Evolutionary conservation across 2,113 vertebrate species (phyloP).

Genomic region (Alouatta palliata): DNA sequence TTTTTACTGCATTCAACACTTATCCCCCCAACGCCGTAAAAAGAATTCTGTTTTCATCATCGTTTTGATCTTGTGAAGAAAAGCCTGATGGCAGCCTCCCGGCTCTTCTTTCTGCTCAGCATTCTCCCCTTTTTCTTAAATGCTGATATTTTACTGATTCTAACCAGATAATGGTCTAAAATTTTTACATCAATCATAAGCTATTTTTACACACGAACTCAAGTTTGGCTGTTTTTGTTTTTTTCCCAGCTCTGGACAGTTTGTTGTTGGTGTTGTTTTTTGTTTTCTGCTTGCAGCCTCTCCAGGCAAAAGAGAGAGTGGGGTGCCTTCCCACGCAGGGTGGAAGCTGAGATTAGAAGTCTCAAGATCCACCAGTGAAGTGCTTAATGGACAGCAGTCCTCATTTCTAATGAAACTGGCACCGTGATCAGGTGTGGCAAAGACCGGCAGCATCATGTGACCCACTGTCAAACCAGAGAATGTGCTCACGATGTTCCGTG

Average conservation of each 20-base stretch:
- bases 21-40: not conserved
- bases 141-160: not conserved
- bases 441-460: not conserved
- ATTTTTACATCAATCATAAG: not conserved
- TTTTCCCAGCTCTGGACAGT: not conserved
- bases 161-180: not conserved
- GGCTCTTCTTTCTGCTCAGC: not conserved
- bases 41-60: not conserved
- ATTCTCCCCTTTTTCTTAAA: not conserved
- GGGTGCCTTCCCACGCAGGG: not conserved
- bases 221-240: not conserved
- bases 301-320: not conserved
- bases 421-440: not conserved
- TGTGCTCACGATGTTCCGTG: not conserved
- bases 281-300: not conserved
- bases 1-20: not conserved
- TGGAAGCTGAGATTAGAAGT: not conserved
- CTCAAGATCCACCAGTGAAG: not conserved
- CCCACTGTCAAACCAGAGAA: not conserved
- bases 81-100: not conserved
- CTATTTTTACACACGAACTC: not conserved
- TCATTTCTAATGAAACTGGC: not conserved
- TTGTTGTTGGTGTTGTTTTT: not conserved
- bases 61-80: not conserved
- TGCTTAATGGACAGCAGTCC: not conserved